phyloP scores from a whole-genome alignment of 2,888 invertebrate species.

The Altica lythri region DNA sequence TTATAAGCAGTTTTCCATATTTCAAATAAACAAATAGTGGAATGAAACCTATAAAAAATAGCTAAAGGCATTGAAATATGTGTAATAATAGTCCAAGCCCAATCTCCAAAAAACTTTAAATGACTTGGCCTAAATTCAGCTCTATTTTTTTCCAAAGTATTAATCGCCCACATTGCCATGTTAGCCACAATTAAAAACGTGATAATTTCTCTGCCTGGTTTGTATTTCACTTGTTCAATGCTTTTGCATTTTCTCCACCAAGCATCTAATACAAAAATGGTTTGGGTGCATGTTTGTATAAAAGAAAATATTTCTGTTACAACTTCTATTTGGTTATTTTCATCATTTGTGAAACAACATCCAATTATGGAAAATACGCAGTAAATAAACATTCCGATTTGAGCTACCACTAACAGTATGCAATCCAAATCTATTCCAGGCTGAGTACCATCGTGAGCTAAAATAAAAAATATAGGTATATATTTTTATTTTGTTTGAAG shows the following conservation, averaged over 20 bases:
- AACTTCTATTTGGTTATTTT: conserved; percentile 60
- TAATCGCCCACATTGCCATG: conserved; percentile 86
- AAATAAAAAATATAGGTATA: too few relatives aligned
- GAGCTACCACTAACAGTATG: conserved; percentile 81
- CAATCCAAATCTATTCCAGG: conserved; percentile 77
- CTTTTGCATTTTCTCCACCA: conserved; percentile 77
- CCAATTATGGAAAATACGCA: conserved; percentile 87
- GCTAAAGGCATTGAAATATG: conserved; percentile 88
- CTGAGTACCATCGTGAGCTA: conserved; percentile 28
- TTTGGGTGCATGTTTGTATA: conserved; percentile 79
- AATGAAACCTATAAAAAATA: conserved; percentile 89
- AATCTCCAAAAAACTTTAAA: conserved; percentile 79
- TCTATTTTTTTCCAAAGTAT: conserved; percentile 81
- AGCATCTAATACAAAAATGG: conserved; percentile 75
- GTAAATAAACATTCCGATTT: conserved; percentile 86
- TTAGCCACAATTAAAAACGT: conserved; percentile 81
- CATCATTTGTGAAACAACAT: conserved; percentile 65
- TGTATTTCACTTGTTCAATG: conserved; percentile 70
- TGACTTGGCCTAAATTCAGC: conserved; percentile 84
- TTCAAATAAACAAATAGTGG: conserved; percentile 89
- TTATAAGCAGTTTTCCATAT: conserved; percentile 92
- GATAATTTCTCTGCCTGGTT: conserved; percentile 84
- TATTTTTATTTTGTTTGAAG: too few relatives aligned
- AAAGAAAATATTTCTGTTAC: conserved; percentile 75
- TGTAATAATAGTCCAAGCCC: conserved; percentile 91